Evolutionary conservation across 1,140 invertebrate species (phyloP).

Genomic region (Drosophila miranda): DNA sequence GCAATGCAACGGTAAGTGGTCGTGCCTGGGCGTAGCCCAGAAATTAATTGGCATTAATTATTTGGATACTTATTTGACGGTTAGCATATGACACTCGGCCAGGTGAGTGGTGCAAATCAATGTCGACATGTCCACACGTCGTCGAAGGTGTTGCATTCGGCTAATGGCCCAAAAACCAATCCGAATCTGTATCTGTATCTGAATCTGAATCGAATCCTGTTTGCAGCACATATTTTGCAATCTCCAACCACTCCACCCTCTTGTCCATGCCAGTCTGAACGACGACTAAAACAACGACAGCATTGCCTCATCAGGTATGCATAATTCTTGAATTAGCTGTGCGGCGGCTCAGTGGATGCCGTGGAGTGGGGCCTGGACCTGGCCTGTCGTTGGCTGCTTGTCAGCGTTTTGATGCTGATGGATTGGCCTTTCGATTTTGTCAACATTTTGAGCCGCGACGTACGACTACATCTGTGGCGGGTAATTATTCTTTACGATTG

Average conservation of each 20-base stretch:
- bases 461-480: conserved; percentile 10
- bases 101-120: conserved; percentile 64
- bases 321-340: conserved; percentile 24
- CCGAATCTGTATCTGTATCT: conserved; percentile 1
- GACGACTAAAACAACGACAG: background rate
- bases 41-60: conserved; percentile 69
- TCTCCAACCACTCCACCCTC: conserved; percentile 23
- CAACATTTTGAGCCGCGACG: background rate
- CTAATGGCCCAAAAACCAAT: conserved; percentile 48
- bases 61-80: background rate
- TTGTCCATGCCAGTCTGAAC: background rate
- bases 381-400: conserved; percentile 11
- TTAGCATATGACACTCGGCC: conserved; percentile 26
- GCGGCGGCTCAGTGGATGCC: background rate
- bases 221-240: conserved; percentile 49
- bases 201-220: conserved; percentile 62
- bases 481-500: conserved; percentile 1
- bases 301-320: conserved; percentile 41
- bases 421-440: conserved; percentile 43
- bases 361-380: background rate
- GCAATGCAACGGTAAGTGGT: too few species aligned
- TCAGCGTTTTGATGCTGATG: conserved; percentile 32
- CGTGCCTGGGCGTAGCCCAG: conserved; percentile 46
- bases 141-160: conserved; percentile 64
- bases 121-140: conserved; percentile 55